Conservation (phyloP, 2,888 invertebrate genomes). For the Platycnemis pennipes region DNA sequence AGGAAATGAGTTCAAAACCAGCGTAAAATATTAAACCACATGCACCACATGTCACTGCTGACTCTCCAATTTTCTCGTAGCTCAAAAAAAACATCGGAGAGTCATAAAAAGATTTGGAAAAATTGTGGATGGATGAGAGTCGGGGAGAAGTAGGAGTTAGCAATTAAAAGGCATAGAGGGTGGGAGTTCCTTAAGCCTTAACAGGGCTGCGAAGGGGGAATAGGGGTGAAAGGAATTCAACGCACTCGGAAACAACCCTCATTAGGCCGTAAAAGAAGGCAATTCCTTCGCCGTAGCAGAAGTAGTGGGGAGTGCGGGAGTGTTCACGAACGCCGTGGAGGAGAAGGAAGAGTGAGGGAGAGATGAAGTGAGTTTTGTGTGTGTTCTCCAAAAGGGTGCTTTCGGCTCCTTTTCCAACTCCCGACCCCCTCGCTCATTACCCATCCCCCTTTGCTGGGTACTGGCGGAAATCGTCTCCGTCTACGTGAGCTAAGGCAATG, state of each 20-base stretch:
- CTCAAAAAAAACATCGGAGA: too few relatives aligned
- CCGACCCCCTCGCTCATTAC: not conserved
- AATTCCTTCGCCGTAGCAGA: not conserved
- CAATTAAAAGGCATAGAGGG: not conserved
- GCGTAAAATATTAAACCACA: too few relatives aligned
- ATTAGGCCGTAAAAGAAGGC: constrained; percentile 2
- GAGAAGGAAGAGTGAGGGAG: not conserved
- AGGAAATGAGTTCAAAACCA: too few relatives aligned
- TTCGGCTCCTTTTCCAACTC: not conserved
- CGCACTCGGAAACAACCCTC: not conserved
- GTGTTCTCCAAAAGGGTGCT: not conserved
- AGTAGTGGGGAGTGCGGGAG: not conserved
- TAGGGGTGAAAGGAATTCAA: not conserved
- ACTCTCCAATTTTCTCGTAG: too few relatives aligned
- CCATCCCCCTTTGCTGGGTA: too few relatives aligned
- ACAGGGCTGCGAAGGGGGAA: not conserved
- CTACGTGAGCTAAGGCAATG: too few relatives aligned
- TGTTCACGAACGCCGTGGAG: not conserved
- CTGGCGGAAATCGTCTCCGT: too few relatives aligned
- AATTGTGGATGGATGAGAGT: too few relatives aligned
- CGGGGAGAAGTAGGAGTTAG: not conserved
- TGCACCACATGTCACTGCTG: too few relatives aligned
- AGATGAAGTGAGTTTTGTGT: not conserved
- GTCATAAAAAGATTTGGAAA: not conserved
- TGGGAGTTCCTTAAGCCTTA: not conserved